Evolutionary conservation across 2,113 vertebrate genomes (phyloP), one percentile per base, ranked within the genome.

Genomic region (Peromyscus leucopus): DNA sequence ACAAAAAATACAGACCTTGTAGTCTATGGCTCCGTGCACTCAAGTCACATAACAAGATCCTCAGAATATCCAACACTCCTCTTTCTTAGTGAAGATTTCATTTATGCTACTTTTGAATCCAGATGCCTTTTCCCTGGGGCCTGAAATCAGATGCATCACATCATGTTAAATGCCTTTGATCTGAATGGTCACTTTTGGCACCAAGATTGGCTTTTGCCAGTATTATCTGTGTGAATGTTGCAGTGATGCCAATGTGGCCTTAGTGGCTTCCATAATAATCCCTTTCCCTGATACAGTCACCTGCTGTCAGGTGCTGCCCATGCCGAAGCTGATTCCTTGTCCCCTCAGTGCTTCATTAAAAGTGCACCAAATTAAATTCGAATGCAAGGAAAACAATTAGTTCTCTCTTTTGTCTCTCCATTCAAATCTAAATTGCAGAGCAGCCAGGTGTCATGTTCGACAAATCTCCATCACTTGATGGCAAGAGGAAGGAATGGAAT

Each of bases 361-460:
- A 98, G 92, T 94, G 93, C 88, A 67, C 97, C 59, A 48, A 97
- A 98, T 98, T 98, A 98, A 98, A 98, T 94, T 88, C 13, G 88
- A 98, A 98, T 97, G 96, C 97, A 97, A 55, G 97, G 98, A 96
- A 98, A 98, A 98, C 98, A 98, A 99, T 99, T 98, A 98, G 96
- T 97, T 98, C 63, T 96, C 94, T 98, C 97, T 98, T 98, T 98
- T 98, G 97, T 99, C 98, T 98, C 97, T 97, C 97, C n/a, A 36
- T 97, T 97, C 7, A 89, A 93, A 98, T 72, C 88, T 46, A 95
- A 98, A 97, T 82, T 0, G 69, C 2, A 42, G 98, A 98, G 96
- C 98, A 98, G 95, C 96, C 98, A 98, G 98, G 98, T 98, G 98
- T 98, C 98, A 98, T 98, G 93, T 98, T 98, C 98, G 95, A 96